Percentiles rank a stretch among this genome's conserved stretches.
Evolutionary conservation across 2,888 invertebrate genomes (phyloP).

Genomic region (Torymus aiolomorphi): DNA sequence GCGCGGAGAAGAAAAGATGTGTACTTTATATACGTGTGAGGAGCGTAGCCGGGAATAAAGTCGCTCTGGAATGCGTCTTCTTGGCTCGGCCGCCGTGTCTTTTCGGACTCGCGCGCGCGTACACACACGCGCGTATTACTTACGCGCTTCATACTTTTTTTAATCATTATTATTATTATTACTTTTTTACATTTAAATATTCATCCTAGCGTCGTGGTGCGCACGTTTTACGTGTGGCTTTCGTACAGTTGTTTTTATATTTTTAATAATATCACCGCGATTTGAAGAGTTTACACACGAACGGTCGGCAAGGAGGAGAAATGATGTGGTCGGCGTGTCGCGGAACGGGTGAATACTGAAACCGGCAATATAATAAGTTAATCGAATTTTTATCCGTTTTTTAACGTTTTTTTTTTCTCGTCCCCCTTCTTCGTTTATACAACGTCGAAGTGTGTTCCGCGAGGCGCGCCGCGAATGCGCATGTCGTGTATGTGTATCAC

Average conservation of each 20-base stretch:
- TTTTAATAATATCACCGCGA: not conserved
- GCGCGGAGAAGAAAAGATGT: not conserved
- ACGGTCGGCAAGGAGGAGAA: slow-evolving; percentile 53
- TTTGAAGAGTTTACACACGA: slow-evolving; percentile 48
- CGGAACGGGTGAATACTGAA: slow-evolving; percentile 71
- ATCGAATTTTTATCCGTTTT: slow-evolving; percentile 61
- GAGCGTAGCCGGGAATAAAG: slow-evolving; percentile 18
- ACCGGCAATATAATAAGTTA: slow-evolving; percentile 74
- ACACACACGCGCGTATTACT: too few relatives aligned
- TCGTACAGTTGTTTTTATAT: slow-evolving; percentile 4
- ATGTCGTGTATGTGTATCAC: slow-evolving; percentile 32
- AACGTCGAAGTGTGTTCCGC: slow-evolving; percentile 64
- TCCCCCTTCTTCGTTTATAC: slow-evolving; percentile 53
- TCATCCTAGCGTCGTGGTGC: slow-evolving; percentile 54
- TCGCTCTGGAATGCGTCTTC: slow-evolving; percentile 45
- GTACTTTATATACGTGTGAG: too few relatives aligned
- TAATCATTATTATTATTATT: slow-evolving; percentile 21
- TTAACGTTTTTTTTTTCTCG: slow-evolving; percentile 56
- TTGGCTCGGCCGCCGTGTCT: not conserved
- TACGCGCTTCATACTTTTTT: slow-evolving; percentile 6
- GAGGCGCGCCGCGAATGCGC: slow-evolving; percentile 60
- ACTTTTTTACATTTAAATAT: slow-evolving; percentile 53
- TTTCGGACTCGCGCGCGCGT: too few relatives aligned
- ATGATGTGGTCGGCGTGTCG: slow-evolving; percentile 44
- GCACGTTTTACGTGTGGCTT: slow-evolving; percentile 47